phyloP scores from a whole-genome alignment of 2,113 vertebrate species.

The Sinocyclocheilus anshuiensis region DNA sequence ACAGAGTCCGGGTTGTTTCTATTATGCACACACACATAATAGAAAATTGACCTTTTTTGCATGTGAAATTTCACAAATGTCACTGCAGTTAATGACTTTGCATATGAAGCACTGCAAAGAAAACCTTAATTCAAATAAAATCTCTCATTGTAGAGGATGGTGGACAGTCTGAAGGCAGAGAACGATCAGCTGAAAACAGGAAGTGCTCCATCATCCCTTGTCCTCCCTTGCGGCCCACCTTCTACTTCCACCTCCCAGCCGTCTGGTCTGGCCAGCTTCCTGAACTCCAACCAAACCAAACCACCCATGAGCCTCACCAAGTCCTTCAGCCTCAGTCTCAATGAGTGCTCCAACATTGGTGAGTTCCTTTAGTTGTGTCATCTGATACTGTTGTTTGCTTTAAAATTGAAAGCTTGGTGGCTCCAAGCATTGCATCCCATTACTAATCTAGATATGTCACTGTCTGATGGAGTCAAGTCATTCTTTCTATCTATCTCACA shows the following conservation, averaged over 20 bases:
- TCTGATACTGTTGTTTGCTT: not conserved
- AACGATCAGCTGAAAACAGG: constrained; percentile 92
- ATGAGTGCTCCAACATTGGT: constrained; percentile 82
- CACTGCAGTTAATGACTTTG: not conserved
- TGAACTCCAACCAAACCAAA: constrained; percentile 81
- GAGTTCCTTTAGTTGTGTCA: constrained; percentile 10
- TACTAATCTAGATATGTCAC: not conserved
- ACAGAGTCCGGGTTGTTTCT: too few species aligned
- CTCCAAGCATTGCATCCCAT: not conserved
- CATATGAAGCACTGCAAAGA: not conserved
- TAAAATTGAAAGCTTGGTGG: not conserved
- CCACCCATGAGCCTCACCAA: constrained; percentile 87
- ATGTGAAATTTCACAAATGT: not conserved
- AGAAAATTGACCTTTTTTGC: not conserved
- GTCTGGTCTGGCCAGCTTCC: constrained; percentile 76
- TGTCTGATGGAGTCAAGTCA: not conserved
- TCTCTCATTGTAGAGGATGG: constrained; percentile 78
- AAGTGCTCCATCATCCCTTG: constrained; percentile 62
- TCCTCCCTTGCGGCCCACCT: constrained; percentile 67
- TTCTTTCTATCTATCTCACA: constrained; percentile 56
- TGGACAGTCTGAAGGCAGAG: constrained; percentile 91
- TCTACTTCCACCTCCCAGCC: constrained; percentile 77
- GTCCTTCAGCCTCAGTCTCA: constrained; percentile 83
- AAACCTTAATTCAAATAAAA: not conserved
- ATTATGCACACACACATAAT: too few species aligned